Evolutionary conservation across 2,797 vertebrate species (phyloP), one percentile per base, ranked within the genome.

Genomic region (Anabacerthia variegaticeps): DNA sequence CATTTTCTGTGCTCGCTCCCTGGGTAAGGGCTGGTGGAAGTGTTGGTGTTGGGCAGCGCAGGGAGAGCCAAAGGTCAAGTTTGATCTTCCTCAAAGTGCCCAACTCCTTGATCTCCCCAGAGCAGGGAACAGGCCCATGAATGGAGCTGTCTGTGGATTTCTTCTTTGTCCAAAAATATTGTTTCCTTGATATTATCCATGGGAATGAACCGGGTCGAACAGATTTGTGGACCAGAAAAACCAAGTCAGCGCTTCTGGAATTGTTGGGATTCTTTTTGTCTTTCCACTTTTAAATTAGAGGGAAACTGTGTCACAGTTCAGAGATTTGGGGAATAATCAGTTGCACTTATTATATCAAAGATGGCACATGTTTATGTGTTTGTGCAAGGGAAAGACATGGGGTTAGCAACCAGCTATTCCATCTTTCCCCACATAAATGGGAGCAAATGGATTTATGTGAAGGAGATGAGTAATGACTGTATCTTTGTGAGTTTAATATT

Each of bases 271-370:
- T 71, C 21, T 61, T 49, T 61, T 58, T 67, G 49, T 51, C 16
- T 56, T 43, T 30, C 13, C 4, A 0, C 34, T 49, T 75, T 65
- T 68, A 17, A 80, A 24, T 55, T 8, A 8, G 37, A 36, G 27
- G n/a, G 44, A 24, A 61, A 30, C 30, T 0, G 2, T 34, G 44
- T 18, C 0, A 0, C 10, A 4, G 39, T 19, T 69, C 44, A n/a
- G 79, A 46, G 78, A 28, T 4, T 49, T 26, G 18, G 27, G 17
- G 13, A 15, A 10, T 10, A 34, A 17, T 27, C 3, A 6, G 2
- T 28, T 28, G n/a, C 17, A 5, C 4, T 30, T 37, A 6, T 1
- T 20, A 6, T 7, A 23, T 9, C 16, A 12, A 23, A 9, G n/a
- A 4, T 7, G 2, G 24, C 8, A 69, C 23, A 7, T 41, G 41